Evolutionary conservation across 2,888 invertebrate genomes (phyloP).

Genomic region (Cyclophora albipunctata): DNA sequence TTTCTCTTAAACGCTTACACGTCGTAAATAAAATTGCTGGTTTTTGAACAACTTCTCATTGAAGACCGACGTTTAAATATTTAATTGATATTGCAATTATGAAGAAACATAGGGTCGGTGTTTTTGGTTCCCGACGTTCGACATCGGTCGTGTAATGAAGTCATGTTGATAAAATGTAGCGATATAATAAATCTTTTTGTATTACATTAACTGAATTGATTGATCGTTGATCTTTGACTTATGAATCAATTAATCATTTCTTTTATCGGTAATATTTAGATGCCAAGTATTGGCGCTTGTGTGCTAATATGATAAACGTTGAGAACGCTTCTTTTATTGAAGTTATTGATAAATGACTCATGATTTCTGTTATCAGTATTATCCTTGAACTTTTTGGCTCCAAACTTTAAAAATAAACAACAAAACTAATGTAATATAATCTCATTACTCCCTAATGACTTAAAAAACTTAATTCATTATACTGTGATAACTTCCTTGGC

Average conservation of each 20-base stretch:
- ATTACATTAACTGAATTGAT: constrained; percentile 4
- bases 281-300: constrained; percentile 7
- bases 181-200: constrained; percentile 18
- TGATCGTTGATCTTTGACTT: constrained; percentile 8
- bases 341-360: not conserved
- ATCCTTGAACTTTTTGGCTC: too few species aligned
- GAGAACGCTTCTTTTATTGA: not conserved
- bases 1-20: constrained; percentile 75
- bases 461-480: too few species aligned
- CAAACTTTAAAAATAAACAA: too few species aligned
- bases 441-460: too few species aligned
- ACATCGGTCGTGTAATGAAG: constrained; percentile 23
- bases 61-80: constrained; percentile 54
- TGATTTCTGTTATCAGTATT: too few species aligned
- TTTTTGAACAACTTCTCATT: constrained; percentile 46
- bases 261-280: constrained; percentile 1
- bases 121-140: constrained; percentile 30
- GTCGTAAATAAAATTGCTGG: constrained; percentile 74
- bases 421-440: too few species aligned
- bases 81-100: constrained; percentile 56
- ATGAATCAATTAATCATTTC: constrained; percentile 6
- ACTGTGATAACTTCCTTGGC: constrained; percentile 43
- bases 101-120: constrained; percentile 28
- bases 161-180: constrained; percentile 15
- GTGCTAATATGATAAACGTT: not conserved